Percentiles rank a stretch among this genome's conserved stretches.
Conservation (phyloP, 2,888 invertebrate genomes). For the Drosophila nr. perissopoda region DNA sequence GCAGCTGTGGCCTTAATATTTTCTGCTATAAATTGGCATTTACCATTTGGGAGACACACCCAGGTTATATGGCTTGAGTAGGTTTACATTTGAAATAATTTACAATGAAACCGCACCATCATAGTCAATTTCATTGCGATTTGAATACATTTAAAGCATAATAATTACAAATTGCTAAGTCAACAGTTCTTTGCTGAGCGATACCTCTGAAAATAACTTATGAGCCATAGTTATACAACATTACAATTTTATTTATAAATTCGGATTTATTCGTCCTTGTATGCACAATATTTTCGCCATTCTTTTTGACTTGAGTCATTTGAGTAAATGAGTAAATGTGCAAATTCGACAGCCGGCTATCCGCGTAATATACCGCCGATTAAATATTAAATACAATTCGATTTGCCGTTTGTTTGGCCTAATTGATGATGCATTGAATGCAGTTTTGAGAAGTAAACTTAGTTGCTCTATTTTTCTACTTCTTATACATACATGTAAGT, state of each 20-base stretch:
- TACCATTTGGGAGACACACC: slow-evolving; percentile 17
- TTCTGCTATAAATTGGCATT: slow-evolving; percentile 18
- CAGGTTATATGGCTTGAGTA: slow-evolving; percentile 2
- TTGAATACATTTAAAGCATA: neutral
- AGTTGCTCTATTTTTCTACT: neutral
- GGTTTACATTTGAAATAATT: slow-evolving; percentile 1
- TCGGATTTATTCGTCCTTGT: neutral
- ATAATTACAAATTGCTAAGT: neutral
- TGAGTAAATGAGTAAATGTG: slow-evolving; percentile 15
- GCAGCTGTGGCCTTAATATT: slow-evolving; percentile 18
- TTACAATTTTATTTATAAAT: neutral
- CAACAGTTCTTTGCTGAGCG: neutral
- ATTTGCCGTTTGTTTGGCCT: neutral
- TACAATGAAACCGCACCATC: neutral
- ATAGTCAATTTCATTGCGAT: neutral
- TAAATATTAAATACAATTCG: neutral
- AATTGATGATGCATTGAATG: neutral
- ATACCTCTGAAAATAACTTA: neutral
- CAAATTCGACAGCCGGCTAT: slow-evolving; percentile 3
- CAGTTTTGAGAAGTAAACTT: neutral
- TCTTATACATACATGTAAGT: neutral
- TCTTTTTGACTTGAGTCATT: slow-evolving; percentile 3
- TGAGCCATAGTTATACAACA: neutral
- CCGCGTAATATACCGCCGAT: too few relatives aligned
- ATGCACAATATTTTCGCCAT: neutral